Conservation (phyloP, 1,140 invertebrate species). For the Latrodectus geometricus region DNA sequence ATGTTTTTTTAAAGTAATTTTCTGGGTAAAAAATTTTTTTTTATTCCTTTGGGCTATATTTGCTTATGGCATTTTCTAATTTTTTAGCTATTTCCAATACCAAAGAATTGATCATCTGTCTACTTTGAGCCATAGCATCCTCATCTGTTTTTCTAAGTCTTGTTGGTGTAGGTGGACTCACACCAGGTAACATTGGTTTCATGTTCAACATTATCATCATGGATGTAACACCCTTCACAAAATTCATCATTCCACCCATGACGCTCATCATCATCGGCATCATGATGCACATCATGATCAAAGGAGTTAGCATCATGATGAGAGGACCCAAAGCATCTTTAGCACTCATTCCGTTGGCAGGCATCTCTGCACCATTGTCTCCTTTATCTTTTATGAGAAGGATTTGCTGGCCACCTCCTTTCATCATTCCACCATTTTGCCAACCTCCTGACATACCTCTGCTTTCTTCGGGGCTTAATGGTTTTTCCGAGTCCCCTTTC, state of each 20-base stretch:
- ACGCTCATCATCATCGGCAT: slow-evolving; percentile 60
- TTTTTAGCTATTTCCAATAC: slow-evolving; percentile 28
- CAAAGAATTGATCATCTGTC: not conserved
- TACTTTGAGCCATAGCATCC: not conserved
- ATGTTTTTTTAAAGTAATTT: no score
- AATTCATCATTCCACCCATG: slow-evolving; percentile 58
- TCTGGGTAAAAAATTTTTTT: no score
- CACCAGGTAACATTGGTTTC: not conserved
- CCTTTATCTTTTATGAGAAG: slow-evolving; percentile 55
- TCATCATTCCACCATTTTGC: slow-evolving; percentile 4
- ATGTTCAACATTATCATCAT: slow-evolving; percentile 48
- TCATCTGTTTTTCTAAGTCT: slow-evolving; percentile 30
- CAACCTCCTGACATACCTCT: not conserved
- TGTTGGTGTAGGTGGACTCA: not conserved
- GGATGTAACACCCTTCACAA: slow-evolving; percentile 26
- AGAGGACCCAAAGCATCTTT: slow-evolving; percentile 40
- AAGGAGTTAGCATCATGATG: slow-evolving; percentile 50
- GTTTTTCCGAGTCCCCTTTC: not conserved
- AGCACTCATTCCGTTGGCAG: not conserved
- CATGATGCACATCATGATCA: slow-evolving; percentile 61
- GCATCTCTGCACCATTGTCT: not conserved
- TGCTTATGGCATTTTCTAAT: slow-evolving; percentile 27
- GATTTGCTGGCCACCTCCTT: slow-evolving; percentile 30
- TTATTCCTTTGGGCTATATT: slow-evolving; percentile 3
- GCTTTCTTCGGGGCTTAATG: slow-evolving; percentile 2